Conservation (phyloP, 2,888 invertebrate genomes). For the Terebella lapidaria region DNA sequence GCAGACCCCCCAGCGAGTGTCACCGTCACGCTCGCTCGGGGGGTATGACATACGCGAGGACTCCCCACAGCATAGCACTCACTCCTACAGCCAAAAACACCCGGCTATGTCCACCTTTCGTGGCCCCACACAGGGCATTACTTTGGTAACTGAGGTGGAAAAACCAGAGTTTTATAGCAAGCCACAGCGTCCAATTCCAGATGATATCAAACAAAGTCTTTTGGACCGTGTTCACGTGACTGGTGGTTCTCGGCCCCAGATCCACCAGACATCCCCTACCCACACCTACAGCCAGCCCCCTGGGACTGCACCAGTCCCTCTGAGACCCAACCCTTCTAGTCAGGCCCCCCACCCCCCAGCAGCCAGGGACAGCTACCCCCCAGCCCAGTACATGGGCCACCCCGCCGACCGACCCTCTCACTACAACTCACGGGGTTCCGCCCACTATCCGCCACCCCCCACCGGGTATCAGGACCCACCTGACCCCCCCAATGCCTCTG, state of each 20-base stretch:
- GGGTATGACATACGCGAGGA: background rate
- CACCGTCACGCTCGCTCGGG: background rate
- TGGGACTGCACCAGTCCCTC: background rate
- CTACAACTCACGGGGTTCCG: no score
- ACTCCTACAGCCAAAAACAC: background rate
- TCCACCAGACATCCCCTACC: background rate
- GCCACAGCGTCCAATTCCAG: background rate
- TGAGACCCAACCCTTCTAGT: background rate
- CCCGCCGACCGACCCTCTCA: background rate
- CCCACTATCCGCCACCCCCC: no score
- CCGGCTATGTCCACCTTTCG: background rate
- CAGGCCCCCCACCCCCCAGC: background rate
- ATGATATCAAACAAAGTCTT: background rate
- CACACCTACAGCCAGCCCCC: background rate
- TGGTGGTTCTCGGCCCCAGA: background rate
- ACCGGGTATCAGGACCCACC: background rate
- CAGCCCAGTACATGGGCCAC: no score
- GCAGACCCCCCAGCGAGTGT: background rate
- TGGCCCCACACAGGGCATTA: background rate
- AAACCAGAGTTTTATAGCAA: background rate
- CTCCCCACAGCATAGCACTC: background rate
- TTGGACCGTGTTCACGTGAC: background rate
- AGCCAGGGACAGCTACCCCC: background rate
- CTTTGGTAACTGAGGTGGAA: background rate
- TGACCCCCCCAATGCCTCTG: no score